These are phyloP conservation scores for Channa argus DNA, from an alignment of 2,113 vertebrate species.

Conservation along the genomic window DNA sequence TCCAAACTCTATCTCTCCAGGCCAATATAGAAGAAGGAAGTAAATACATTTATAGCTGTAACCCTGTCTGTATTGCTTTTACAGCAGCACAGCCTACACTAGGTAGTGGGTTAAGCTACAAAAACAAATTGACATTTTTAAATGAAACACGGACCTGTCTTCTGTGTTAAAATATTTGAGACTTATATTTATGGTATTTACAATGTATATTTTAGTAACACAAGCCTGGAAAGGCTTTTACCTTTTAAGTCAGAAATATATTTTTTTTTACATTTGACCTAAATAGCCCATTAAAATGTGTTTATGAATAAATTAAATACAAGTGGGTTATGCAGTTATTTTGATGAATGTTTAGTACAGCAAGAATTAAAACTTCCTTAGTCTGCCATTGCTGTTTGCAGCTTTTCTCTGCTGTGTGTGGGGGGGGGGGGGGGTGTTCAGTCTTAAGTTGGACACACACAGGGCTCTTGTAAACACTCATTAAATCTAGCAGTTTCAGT, in stretches of 20 bases:
- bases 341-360: conserved; percentile 34
- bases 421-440: too few species aligned
- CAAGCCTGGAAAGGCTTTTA: background rate
- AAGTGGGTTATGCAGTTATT: background rate
- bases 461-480: background rate
- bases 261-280: background rate
- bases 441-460: background rate
- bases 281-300: background rate
- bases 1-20: conserved; percentile 28
- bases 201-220: too few species aligned
- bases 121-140: too few species aligned
- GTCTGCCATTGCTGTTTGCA: conserved; percentile 6
- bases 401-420: background rate
- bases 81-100: background rate
- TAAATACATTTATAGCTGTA: conserved; percentile 13
- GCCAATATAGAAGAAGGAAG: background rate
- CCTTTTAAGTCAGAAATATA: background rate
- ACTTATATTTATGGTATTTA: too few species aligned
- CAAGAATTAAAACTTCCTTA: conserved; percentile 22
- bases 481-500: background rate
- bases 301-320: background rate
- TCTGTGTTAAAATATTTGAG: too few species aligned
- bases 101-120: too few species aligned
- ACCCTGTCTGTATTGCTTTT: conserved; percentile 14
- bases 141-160: too few species aligned